Percentiles rank a stretch among this genome's conserved stretches.
phyloP scores from a whole-genome alignment of 2,888 invertebrate genomes.

The Aspidiotus destructor region DNA sequence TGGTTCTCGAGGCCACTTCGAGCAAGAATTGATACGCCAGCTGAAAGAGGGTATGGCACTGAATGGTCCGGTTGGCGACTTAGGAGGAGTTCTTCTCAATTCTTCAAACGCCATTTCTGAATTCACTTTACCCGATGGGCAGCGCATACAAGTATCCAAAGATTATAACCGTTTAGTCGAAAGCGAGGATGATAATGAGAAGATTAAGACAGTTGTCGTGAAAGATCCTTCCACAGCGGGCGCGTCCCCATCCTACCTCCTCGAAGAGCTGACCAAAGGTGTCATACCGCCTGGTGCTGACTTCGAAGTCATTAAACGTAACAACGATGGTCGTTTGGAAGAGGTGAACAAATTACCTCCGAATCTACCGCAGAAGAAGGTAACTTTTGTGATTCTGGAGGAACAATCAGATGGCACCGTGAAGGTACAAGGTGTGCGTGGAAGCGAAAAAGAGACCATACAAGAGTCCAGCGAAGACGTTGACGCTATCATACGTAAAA shows the following conservation, averaged over 20 bases:
- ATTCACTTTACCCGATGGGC: conserved; percentile 38
- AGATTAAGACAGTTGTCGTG: conserved; percentile 38
- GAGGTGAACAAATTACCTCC: conserved; percentile 52
- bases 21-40: conserved; percentile 10
- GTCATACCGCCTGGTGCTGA: conserved; percentile 69
- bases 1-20: conserved; percentile 10
- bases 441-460: conserved; percentile 59
- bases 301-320: conserved; percentile 69
- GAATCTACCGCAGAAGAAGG: conserved; percentile 61
- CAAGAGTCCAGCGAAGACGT: conserved; percentile 52
- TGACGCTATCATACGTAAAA: conserved; percentile 69
- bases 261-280: conserved; percentile 69
- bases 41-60: conserved; percentile 7
- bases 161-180: conserved; percentile 25
- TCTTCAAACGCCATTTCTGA: conserved; percentile 36
- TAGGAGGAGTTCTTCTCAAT: conserved; percentile 38
- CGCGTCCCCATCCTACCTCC: conserved; percentile 47
- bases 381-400: conserved; percentile 75
- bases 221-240: conserved; percentile 43
- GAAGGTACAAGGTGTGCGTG: conserved; percentile 74
- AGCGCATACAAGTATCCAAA: conserved; percentile 38
- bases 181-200: conserved; percentile 29
- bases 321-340: conserved; percentile 61
- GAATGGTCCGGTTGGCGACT: conserved; percentile 15
- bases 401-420: conserved; percentile 77